These are phyloP conservation scores for Mamestra brassicae DNA, from an alignment of 2,888 invertebrate genomes.

Conservation along the genomic window DNA sequence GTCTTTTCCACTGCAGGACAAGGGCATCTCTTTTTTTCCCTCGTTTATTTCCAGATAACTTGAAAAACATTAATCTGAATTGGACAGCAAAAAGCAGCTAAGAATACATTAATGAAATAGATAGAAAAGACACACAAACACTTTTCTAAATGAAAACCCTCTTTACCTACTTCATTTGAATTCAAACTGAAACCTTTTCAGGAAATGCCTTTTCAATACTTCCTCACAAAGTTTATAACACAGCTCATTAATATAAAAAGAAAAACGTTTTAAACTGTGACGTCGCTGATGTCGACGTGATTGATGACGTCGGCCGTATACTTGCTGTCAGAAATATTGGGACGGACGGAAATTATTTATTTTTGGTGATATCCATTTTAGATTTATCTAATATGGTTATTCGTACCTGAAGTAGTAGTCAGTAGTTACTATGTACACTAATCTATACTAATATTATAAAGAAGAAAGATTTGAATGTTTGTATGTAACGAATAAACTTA, in stretches of 20 bases:
- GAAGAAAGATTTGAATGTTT: no score
- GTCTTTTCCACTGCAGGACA: no score
- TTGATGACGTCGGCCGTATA: constrained; percentile 67
- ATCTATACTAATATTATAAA: no score
- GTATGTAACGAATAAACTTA: no score
- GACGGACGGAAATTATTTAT: constrained; percentile 2
- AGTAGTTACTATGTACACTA: neutral
- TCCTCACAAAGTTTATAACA: constrained; percentile 42
- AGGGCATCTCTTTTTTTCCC: no score
- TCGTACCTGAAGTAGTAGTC: no score
- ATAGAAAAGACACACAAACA: neutral
- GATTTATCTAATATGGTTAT: neutral
- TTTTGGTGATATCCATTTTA: neutral
- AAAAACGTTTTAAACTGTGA: constrained; percentile 60
- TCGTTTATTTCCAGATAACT: no score
- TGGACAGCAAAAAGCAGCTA: neutral
- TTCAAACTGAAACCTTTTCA: constrained; percentile 21
- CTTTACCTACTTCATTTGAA: constrained; percentile 20
- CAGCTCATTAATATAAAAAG: constrained; percentile 63
- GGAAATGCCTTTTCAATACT: constrained; percentile 35
- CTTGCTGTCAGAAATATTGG: constrained; percentile 39
- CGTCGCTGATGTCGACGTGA: constrained; percentile 62
- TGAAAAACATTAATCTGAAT: neutral
- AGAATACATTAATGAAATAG: neutral
- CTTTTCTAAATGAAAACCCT: neutral